Evolutionary conservation across 2,113 vertebrate species (phyloP).

Genomic region (Poeciliopsis turrubarensis): DNA sequence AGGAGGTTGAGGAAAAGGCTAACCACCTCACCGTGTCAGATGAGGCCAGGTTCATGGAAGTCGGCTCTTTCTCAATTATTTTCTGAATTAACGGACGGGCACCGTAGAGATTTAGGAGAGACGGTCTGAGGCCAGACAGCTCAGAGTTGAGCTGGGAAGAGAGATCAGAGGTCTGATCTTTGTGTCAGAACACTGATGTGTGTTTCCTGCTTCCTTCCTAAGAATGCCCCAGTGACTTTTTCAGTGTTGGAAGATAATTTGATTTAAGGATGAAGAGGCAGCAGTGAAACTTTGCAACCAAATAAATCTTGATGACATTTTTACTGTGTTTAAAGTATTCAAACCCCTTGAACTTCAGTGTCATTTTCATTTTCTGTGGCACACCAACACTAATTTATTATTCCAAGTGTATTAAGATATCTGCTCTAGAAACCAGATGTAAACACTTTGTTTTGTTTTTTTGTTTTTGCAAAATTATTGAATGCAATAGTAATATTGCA

Average conservation of each 20-base stretch:
- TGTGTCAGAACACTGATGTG: constrained; percentile 41
- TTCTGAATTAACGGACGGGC: constrained; percentile 69
- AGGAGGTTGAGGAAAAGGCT: constrained; percentile 75
- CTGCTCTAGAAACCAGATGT: too few species aligned
- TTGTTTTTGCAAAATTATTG: too few species aligned
- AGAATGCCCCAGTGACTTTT: constrained; percentile 18
- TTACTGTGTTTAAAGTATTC: background rate
- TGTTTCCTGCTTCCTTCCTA: constrained; percentile 29
- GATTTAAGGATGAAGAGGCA: background rate
- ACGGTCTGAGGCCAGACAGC: constrained; percentile 34
- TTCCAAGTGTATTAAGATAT: too few species aligned
- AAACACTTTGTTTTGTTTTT: too few species aligned
- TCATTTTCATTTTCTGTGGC: background rate
- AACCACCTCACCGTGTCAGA: constrained; percentile 73
- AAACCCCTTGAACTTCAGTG: background rate
- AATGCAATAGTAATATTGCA: too few species aligned
- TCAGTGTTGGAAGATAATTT: constrained; percentile 22
- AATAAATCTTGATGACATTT: background rate
- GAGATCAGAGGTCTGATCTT: constrained; percentile 37
- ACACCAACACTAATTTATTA: too few species aligned
- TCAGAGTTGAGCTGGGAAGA: constrained; percentile 25
- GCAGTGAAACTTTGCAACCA: background rate
- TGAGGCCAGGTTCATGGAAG: constrained; percentile 67
- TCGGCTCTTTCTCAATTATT: constrained; percentile 73
- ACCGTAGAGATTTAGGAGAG: constrained; percentile 51